Evolutionary conservation across 2,888 invertebrate species (phyloP), one percentile per base, ranked within the genome.

Genomic region (Lasioglossum marginatum): DNA sequence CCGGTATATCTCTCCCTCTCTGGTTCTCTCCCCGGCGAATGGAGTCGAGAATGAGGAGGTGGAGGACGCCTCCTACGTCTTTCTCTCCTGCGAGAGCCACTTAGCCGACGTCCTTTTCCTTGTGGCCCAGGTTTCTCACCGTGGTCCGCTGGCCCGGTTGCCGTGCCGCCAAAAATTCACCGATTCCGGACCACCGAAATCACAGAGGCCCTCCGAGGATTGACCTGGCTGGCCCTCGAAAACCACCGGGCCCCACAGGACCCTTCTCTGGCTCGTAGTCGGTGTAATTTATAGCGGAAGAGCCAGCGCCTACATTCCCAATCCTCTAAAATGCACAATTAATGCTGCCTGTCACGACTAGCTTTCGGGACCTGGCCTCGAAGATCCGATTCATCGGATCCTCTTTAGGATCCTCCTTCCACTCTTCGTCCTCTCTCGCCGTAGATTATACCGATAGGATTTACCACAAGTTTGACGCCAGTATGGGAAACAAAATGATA

Each of bases 231-330:
- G n/a, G 10, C n/a, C 57, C 57, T 12, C 10, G 4, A 10, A 57
- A 10, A 57, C 57, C 57, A 4, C 23, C 23, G 23, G 23, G 52
- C 23, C 52, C 23, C 52, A 52, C 52, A n/a, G 45, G 87, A 81
- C 90, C 87, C 90, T 90, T 83, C 90, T 90, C 87, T 89, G 90
- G 84, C 90, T 90, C 86, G 89, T 91, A 92, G 88, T 90, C 89
- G 90, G 90, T 93, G 88, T 93, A 92, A 93, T 93, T 93, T 93
- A 93, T 92, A 92, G 93, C 92, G 89, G 89, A 88, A 91, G 91
- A 86, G 76, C 73, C 31, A 74, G 82, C 85, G 85, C 84, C 82
- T 72, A 70, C 82, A 40, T 77, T 45, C 70, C 14, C 73, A 63
- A 52, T 79, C 77, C 79, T 83, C 79, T 85, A 81, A 87, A 87